A percentile compares a stretch with the other conserved stretches of the same genome.
These are phyloP conservation scores for Liasis olivaceus DNA, from an alignment of 2,797 vertebrate genomes.

Conservation along the genomic window DNA sequence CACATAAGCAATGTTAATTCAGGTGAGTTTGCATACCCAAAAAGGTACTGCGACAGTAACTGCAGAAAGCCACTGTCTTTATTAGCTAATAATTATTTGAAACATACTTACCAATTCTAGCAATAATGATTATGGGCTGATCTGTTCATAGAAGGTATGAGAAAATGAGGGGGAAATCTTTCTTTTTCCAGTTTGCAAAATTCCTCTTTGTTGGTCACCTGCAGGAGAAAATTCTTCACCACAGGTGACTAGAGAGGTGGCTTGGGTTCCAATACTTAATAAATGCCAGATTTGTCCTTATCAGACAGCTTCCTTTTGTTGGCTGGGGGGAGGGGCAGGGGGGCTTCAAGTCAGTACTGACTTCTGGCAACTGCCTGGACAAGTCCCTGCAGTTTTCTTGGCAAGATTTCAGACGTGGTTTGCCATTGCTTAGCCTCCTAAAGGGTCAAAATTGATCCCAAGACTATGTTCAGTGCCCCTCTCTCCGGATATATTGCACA, in stretches of 20 bases:
- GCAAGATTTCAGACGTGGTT: background rate
- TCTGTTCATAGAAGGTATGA: background rate
- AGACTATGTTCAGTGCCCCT: background rate
- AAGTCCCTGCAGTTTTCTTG: background rate
- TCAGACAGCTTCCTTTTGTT: background rate
- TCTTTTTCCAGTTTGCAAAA: background rate
- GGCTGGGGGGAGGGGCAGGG: background rate
- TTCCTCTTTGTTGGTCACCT: background rate
- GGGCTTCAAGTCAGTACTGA: background rate
- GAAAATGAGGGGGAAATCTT: background rate
- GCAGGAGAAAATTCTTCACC: background rate
- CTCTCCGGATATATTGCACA: background rate
- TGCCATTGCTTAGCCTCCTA: background rate
- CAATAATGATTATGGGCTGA: background rate
- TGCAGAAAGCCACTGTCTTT: background rate
- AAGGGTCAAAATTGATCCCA: background rate
- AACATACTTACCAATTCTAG: background rate
- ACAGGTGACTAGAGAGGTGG: background rate
- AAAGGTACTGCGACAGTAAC: background rate
- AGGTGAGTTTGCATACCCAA: background rate
- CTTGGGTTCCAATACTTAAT: background rate
- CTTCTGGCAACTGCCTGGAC: background rate
- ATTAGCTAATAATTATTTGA: background rate
- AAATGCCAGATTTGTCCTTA: background rate
- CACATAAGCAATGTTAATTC: too few relatives aligned